Percentiles rank a stretch among this genome's conserved stretches.
These are phyloP conservation scores for Syrista parreyssii DNA, from an alignment of 2,888 invertebrate genomes.

Conservation along the genomic window DNA sequence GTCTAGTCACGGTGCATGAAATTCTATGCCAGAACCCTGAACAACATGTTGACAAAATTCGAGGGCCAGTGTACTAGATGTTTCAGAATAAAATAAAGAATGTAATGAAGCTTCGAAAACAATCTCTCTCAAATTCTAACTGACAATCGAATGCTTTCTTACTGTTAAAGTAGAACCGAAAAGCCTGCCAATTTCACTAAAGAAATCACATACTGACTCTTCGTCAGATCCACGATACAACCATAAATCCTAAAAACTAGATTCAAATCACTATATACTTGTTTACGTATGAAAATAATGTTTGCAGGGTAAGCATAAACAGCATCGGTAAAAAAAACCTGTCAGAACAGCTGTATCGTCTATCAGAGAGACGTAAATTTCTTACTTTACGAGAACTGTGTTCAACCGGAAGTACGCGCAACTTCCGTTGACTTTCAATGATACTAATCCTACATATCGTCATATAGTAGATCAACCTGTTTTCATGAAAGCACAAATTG, in stretches of 20 bases:
- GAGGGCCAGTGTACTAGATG: not conserved
- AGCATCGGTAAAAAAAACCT: not conserved
- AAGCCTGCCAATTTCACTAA: not conserved
- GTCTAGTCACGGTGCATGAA: not conserved
- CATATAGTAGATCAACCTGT: not conserved
- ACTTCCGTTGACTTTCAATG: not conserved
- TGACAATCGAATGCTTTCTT: not conserved
- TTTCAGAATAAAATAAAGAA: not conserved
- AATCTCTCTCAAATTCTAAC: not conserved
- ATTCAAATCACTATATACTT: not conserved
- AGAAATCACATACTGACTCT: not conserved
- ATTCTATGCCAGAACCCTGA: not conserved
- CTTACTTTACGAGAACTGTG: not conserved
- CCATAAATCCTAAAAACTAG: not conserved
- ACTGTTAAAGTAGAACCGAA: not conserved
- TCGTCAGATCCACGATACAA: not conserved
- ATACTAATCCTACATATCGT: no score
- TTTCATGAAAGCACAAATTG: not conserved
- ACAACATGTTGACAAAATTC: not conserved
- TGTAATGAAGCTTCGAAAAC: not conserved
- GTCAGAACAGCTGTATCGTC: not conserved
- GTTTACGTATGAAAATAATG: not conserved
- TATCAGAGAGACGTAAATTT: not conserved
- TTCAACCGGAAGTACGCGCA: not conserved
- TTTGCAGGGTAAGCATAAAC: not conserved